Base-by-base conservation (phyloP, 2,113 vertebrate species). In the Calonectris borealis region DNA sequence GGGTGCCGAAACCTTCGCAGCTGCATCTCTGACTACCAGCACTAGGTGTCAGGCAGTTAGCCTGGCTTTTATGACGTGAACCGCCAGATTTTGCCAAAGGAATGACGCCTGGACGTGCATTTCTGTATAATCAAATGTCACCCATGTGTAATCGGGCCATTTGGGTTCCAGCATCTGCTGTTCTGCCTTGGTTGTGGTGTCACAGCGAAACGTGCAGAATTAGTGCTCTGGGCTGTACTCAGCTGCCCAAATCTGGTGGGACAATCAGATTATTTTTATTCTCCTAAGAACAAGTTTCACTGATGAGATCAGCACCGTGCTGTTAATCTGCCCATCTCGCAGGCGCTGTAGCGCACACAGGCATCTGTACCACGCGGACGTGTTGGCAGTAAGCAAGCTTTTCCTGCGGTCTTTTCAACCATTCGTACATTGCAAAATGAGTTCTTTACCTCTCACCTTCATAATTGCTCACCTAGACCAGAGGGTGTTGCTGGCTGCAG, bases 71-170 rank as follows among this genome's bases (percentile, higher is more conserved):
- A 46, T 18, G 21, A 7, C 24, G 52, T 32, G 58, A 55, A 15
- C 13, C 1, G 3, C 20, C 36, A 16, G 26, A 13, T 57, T 77
- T 48, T 36, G 31, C 32, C 26, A 16, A 24, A 34, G 52, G 25
- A 71, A 29, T 10, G 29, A 34, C 1, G 13, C 5, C 2, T 5
- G 24, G 26, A 18, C 0, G 0, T 32, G 25, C 9, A 11, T 71
- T 57, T 68, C 31, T 84, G 15, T n/a, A 8, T 27, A 19, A 49
- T 32, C 32, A 11, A 38, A 49, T 36, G 57, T 46, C 73, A 61
- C 46, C 36, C 4, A 1, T 9, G 38, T 42, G 66, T 60, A 44
- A 44, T 7, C 0, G 2, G 4, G 16, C 27, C 4, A 2, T 36
- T 51, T n/a, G 40, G 9, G 11, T 68, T 77, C 64, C 77, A 20